Evolutionary conservation across 2,888 invertebrate species (phyloP).

Genomic region (Sarcophaga variegata): DNA sequence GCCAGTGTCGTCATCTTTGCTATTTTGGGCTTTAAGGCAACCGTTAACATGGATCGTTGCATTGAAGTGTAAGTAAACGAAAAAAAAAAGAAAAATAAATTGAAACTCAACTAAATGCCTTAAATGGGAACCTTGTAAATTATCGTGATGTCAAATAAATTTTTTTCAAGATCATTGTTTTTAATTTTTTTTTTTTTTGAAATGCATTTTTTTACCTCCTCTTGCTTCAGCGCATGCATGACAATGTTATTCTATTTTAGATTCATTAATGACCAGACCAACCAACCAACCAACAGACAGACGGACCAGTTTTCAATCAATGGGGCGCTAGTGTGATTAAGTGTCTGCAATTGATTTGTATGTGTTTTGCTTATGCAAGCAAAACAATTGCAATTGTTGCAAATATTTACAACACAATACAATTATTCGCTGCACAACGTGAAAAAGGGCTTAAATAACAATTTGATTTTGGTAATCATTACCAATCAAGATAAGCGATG

Average conservation of each 20-base stretch:
- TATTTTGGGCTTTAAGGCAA: conserved; percentile 98
- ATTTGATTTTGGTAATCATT: background rate
- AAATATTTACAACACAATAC: conserved; percentile 36
- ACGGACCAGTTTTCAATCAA: conserved; percentile 41
- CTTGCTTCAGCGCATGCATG: background rate
- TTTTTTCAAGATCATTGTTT: conserved; percentile 53
- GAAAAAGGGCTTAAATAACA: conserved; percentile 46
- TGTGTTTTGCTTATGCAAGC: conserved; percentile 25
- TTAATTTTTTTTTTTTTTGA: background rate
- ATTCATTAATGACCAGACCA: conserved; percentile 38
- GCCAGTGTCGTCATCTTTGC: conserved; percentile 97
- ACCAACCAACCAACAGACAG: background rate
- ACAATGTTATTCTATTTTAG: conserved; percentile 34
- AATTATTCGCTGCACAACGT: background rate
- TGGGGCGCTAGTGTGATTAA: conserved; percentile 45
- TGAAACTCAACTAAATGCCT: background rate
- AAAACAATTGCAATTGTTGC: conserved; percentile 43
- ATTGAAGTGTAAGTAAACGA: conserved; percentile 85
- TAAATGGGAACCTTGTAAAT: background rate
- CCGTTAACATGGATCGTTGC: conserved; percentile 93
- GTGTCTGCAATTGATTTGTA: conserved; percentile 63
- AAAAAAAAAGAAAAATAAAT: background rate
- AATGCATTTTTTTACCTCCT: background rate
- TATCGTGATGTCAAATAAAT: background rate
- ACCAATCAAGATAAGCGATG: no score